Percentiles rank a stretch among this genome's conserved stretches.
phyloP scores from a whole-genome alignment of 2,113 vertebrate species.

The Haemorhous mexicanus region DNA sequence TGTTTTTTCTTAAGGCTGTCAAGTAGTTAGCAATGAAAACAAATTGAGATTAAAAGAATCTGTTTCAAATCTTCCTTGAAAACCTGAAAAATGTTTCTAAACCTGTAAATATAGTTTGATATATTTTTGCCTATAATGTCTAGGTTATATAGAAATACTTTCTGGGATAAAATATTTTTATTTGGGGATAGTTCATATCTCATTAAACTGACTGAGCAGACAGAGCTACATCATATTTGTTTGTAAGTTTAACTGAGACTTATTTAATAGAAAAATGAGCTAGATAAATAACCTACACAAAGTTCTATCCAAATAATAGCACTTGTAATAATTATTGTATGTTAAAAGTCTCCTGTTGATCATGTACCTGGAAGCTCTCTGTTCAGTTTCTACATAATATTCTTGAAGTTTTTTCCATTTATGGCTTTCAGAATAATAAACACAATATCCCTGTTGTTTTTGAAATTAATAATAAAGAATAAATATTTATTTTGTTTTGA shows the following conservation, averaged over 20 bases:
- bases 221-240: background rate
- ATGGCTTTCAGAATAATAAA: constrained; percentile 2
- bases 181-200: background rate
- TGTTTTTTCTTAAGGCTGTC: background rate
- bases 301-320: background rate
- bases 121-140: background rate
- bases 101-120: background rate
- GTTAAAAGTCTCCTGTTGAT: background rate
- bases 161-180: background rate
- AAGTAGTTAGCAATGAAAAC: constrained; percentile 3
- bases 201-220: background rate
- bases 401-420: constrained; percentile 12
- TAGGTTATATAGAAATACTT: background rate
- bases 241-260: constrained; percentile 1
- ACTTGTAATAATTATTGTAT: background rate
- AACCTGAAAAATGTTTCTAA: background rate
- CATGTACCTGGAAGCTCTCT: background rate
- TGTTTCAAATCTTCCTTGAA: constrained; percentile 7
- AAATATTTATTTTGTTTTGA: constrained; percentile 24
- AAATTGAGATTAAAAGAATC: background rate
- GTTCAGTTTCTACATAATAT: background rate
- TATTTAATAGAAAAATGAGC: background rate
- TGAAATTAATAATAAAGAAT: constrained; percentile 26
- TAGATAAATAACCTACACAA: background rate
- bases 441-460: background rate